A percentile compares a stretch with the other conserved stretches of the same genome.
These are phyloP conservation scores for Opisthograptis luteolata DNA, from an alignment of 2,888 invertebrate species.

Conservation along the genomic window DNA sequence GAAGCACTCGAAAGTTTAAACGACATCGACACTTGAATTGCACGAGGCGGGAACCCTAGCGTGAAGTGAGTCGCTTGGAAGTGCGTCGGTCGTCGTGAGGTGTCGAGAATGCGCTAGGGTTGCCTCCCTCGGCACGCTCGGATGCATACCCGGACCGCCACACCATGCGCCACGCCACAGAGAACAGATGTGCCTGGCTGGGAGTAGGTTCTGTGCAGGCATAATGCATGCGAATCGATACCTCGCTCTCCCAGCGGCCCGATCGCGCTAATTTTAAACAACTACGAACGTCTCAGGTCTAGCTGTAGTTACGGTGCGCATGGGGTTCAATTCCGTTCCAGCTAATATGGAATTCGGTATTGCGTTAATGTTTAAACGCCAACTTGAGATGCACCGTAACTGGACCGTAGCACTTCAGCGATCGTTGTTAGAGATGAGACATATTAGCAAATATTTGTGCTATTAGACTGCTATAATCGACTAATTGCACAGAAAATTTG, in stretches of 20 bases:
- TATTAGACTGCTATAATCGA: no score
- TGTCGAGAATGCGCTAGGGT: slow-evolving; percentile 68
- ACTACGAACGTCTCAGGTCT: no score
- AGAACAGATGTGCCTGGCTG: slow-evolving; percentile 67
- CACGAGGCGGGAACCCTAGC: slow-evolving; percentile 56
- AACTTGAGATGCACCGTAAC: no score
- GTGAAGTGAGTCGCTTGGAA: slow-evolving; percentile 64
- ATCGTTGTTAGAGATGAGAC: no score
- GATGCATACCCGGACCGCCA: slow-evolving; percentile 55
- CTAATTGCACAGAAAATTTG: no score
- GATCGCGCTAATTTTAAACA: no score
- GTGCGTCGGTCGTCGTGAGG: slow-evolving; percentile 70
- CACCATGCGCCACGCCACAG: slow-evolving; percentile 51
- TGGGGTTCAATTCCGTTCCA: no score
- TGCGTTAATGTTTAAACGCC: no score
- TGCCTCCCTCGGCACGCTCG: slow-evolving; percentile 59
- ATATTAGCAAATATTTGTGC: no score
- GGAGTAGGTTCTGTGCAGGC: slow-evolving; percentile 50
- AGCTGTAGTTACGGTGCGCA: no score
- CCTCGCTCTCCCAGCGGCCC: slow-evolving; percentile 61
- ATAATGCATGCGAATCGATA: slow-evolving; percentile 81
- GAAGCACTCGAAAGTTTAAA: slow-evolving; percentile 21
- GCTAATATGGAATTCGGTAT: no score
- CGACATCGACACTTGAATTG: slow-evolving; percentile 23
- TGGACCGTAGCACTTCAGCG: no score